Percentiles rank a stretch among this genome's conserved stretches.
Conservation (phyloP, 2,113 vertebrate genomes). For the Prinia subflava region DNA sequence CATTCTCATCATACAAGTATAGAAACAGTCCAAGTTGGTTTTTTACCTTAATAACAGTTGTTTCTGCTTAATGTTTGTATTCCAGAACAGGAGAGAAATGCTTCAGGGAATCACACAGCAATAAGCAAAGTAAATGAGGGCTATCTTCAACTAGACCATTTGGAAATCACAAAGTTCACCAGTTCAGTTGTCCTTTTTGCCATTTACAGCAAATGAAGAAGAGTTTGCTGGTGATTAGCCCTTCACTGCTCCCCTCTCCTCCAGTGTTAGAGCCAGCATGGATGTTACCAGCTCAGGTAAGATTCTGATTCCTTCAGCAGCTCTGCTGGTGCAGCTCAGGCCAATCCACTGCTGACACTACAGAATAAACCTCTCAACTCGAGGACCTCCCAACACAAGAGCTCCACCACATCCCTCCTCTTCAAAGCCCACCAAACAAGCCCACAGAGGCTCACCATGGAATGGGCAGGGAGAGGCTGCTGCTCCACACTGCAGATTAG, state of each 20-base stretch:
- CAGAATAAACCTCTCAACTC: not conserved
- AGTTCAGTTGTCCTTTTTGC: not conserved
- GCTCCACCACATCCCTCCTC: not conserved
- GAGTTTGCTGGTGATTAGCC: not conserved
- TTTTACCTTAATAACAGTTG: not conserved
- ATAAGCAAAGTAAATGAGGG: not conserved
- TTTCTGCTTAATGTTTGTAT: not conserved
- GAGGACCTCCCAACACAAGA: not conserved
- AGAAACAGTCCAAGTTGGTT: not conserved
- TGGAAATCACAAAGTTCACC: not conserved
- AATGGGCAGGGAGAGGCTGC: not conserved
- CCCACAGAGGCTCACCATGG: conserved; percentile 32
- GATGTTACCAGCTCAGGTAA: not conserved
- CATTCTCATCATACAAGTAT: not conserved
- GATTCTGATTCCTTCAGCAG: not conserved
- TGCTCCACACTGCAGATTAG: conserved; percentile 60
- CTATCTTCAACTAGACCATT: not conserved
- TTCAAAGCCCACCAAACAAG: not conserved
- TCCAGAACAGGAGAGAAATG: not conserved
- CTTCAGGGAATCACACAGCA: not conserved
- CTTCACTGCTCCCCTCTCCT: not conserved
- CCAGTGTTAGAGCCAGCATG: not conserved
- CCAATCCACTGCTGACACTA: not conserved
- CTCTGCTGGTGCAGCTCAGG: not conserved
- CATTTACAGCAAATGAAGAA: not conserved